These are phyloP conservation scores for Ommatoiulus sabulosus DNA, from an alignment of 2,888 invertebrate species.

Conservation along the genomic window DNA sequence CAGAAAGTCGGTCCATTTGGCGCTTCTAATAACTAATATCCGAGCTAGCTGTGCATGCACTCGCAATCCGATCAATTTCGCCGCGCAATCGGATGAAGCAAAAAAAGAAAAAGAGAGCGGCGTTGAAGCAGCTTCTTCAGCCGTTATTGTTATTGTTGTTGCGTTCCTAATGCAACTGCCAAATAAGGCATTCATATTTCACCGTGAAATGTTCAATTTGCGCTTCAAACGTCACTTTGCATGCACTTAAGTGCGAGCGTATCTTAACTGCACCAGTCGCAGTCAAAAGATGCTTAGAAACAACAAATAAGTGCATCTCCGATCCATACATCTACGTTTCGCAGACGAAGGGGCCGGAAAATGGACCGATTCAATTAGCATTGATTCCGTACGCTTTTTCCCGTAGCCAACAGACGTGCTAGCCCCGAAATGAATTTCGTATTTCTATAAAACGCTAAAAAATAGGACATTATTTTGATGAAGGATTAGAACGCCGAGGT, in stretches of 20 bases:
- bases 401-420: too few species aligned
- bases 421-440: too few species aligned
- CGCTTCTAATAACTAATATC: slow-evolving; percentile 8
- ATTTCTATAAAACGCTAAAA: too few species aligned
- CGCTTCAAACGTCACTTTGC: slow-evolving; percentile 19
- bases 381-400: neutral
- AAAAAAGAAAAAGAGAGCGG: too few species aligned
- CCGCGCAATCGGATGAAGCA: slow-evolving; percentile 3
- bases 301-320: neutral
- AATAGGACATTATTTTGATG: too few species aligned
- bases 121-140: neutral
- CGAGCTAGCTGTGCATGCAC: neutral
- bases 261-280: neutral
- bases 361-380: slow-evolving; percentile 1
- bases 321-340: neutral
- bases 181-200: slow-evolving; percentile 19
- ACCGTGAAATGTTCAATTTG: slow-evolving; percentile 19
- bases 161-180: slow-evolving; percentile 19
- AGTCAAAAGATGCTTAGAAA: neutral
- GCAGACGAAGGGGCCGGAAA: neutral
- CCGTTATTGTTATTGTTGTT: slow-evolving; percentile 19
- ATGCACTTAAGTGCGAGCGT: slow-evolving; percentile 5
- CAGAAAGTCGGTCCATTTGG: neutral
- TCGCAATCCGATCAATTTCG: neutral
- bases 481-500: too few species aligned